A percentile compares a stretch with the other conserved stretches of the same genome.
Conservation (phyloP, 2,888 invertebrate genomes). For the Meteorus colon region DNA sequence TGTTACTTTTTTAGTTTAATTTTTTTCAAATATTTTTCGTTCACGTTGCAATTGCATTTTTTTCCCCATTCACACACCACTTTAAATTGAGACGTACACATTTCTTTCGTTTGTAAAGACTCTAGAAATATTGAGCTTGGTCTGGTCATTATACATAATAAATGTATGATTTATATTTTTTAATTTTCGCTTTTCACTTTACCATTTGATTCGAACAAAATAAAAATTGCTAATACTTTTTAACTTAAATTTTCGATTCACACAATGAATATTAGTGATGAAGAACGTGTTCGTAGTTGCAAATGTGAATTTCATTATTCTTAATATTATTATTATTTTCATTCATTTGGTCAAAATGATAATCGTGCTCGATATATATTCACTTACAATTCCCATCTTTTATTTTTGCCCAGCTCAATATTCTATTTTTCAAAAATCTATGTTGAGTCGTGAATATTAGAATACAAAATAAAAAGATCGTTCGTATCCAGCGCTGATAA, state of each 20-base stretch:
- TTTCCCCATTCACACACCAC: conserved; percentile 56
- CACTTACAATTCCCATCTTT: conserved; percentile 28
- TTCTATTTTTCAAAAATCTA: conserved; percentile 16
- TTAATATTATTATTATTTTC: not conserved
- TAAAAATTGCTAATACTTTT: conserved; percentile 26
- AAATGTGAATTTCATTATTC: not conserved
- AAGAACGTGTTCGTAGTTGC: conserved; percentile 15
- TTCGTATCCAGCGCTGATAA: conserved; percentile 26
- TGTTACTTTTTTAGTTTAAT: not conserved
- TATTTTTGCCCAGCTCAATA: conserved; percentile 44
- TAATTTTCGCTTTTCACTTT: conserved; percentile 54
- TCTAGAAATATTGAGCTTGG: conserved; percentile 74
- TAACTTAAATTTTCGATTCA: not conserved
- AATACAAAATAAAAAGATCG: conserved; percentile 21
- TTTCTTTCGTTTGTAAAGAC: conserved; percentile 66
- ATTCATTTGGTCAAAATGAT: conserved; percentile 42
- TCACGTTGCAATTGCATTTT: conserved; percentile 50
- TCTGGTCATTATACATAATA: conserved; percentile 72
- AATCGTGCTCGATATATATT: conserved; percentile 25
- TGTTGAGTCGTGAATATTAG: not conserved
- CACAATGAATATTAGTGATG: not conserved
- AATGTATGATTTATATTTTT: conserved; percentile 55
- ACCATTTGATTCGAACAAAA: conserved; percentile 52
- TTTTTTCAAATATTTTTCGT: conserved; percentile 49
- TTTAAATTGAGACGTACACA: not conserved